Base-by-base conservation (phyloP, 2,113 vertebrate species). In the Rallus limicola region DNA sequence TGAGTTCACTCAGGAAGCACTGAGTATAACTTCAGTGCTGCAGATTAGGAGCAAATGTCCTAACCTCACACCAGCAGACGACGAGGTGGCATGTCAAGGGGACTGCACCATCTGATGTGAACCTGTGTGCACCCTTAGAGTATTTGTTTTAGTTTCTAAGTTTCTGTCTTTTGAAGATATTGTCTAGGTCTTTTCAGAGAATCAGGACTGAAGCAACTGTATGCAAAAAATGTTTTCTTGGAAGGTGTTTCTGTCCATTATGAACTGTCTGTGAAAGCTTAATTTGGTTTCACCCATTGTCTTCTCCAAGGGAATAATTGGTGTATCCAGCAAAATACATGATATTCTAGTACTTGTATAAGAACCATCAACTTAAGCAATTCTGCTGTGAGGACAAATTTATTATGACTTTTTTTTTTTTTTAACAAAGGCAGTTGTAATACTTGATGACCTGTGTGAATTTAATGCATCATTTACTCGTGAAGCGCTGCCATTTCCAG, bases 221-320 rank as follows among this genome's bases (percentile, higher is more conserved):
- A 15, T 11, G 25, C 31, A 93, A 42, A 71, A 83, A 58, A 77
- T 36, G 5, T 46, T 89, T 58, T 58, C 40, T 46, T 44, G 50
- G 31, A 59, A 89, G 38, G 5, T 36, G 28, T 50, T 59, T 78
- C n/a, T 55, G 50, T 34, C 52, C 25, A 11, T 56, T 81, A 71
- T 65, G 1, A 1, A 0, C 34, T 69, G 17, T 2, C 48, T 21
- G 20, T n/a, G 46, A 24, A 59, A 2, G 8, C 4, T 9, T 7
- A 46, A 9, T 65, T 83, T 64, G n/a, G 6, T 52, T 86, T 65
- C 44, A 38, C 15, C 10, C 20, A 1, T 46, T 4, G 7, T 48
- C 44, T 74, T 85, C 52, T 40, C 31, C 24, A 4, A 8, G 48
- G 20, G 8, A 92, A 44, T 46, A 62, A 36, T 1, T 55, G 24